These are phyloP conservation scores for Syndactyla subalaris DNA, from an alignment of 2,797 vertebrate genomes.

Conservation along the genomic window DNA sequence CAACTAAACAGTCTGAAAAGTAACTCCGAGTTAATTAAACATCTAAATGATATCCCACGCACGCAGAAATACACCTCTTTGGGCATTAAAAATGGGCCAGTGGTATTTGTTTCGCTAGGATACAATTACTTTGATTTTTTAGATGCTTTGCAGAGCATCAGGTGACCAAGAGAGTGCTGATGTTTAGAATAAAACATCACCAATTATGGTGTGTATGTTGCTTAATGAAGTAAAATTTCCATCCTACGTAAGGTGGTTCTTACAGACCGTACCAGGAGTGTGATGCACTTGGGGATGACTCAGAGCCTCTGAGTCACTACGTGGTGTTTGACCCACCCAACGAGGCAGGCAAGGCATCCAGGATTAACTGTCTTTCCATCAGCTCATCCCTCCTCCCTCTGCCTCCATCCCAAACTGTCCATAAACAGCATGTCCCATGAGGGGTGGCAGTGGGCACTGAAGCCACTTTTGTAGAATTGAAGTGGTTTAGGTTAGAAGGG, in stretches of 20 bases:
- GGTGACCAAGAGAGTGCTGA: not conserved
- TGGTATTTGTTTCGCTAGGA: not conserved
- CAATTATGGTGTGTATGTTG: not conserved
- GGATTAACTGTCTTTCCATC: not conserved
- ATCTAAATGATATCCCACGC: not conserved
- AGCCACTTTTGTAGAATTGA: not conserved
- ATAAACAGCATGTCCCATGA: not conserved
- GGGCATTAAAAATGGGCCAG: not conserved
- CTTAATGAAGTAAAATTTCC: not conserved
- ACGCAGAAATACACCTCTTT: not conserved
- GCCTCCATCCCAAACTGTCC: not conserved
- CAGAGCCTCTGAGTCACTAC: not conserved
- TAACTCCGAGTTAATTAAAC: constrained; percentile 6
- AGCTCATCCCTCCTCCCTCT: no score
- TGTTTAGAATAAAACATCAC: not conserved
- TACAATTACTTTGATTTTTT: not conserved
- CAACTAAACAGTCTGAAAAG: not conserved
- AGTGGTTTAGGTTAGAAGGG: not conserved
- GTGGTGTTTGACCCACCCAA: not conserved
- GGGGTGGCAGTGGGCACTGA: no score
- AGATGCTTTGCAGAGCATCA: not conserved
- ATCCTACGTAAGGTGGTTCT: not conserved
- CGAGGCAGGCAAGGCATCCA: not conserved
- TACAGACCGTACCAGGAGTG: not conserved
- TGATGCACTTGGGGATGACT: not conserved